These are phyloP conservation scores for Macropodus opercularis DNA, from an alignment of 2,797 vertebrate species.

Conservation along the genomic window DNA sequence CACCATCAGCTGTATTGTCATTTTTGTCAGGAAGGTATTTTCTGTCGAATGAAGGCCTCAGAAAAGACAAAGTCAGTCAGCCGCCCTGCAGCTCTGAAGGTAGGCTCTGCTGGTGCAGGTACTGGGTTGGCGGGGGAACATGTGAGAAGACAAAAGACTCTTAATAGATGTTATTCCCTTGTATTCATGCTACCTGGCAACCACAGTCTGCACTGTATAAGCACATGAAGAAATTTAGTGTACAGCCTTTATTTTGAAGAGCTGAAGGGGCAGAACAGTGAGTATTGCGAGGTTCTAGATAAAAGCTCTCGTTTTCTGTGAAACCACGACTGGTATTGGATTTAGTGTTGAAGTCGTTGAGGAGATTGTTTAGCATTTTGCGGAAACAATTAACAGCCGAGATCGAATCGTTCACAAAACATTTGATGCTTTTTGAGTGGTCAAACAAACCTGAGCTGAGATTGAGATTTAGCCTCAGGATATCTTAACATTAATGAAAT, in stretches of 20 bases:
- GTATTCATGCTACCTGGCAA: constrained; percentile 60
- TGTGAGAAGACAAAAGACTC: constrained; percentile 31
- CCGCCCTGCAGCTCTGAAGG: constrained; percentile 42
- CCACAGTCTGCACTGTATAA: constrained; percentile 17
- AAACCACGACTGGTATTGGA: constrained; percentile 1
- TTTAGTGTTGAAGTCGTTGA: constrained; percentile 8
- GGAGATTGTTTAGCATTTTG: background rate
- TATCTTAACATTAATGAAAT: background rate
- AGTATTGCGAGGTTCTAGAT: constrained; percentile 42
- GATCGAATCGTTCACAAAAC: no score
- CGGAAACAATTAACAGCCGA: background rate
- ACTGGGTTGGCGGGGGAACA: constrained; percentile 22
- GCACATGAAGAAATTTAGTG: constrained; percentile 16
- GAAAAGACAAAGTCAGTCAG: constrained; percentile 35
- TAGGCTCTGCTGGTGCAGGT: constrained; percentile 40
- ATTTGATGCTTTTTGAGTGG: background rate
- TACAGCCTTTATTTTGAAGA: constrained; percentile 39
- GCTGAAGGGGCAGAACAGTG: constrained; percentile 58
- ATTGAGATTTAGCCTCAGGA: no score
- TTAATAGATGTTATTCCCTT: constrained; percentile 39
- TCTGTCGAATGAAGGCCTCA: constrained; percentile 55
- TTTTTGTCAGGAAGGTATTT: constrained; percentile 16
- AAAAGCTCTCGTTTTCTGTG: constrained; percentile 28
- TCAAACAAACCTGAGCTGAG: background rate
- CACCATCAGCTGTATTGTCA: constrained; percentile 1